These are phyloP conservation scores for Drosophila miranda DNA, from an alignment of 1,140 invertebrate species.

Conservation along the genomic window DNA sequence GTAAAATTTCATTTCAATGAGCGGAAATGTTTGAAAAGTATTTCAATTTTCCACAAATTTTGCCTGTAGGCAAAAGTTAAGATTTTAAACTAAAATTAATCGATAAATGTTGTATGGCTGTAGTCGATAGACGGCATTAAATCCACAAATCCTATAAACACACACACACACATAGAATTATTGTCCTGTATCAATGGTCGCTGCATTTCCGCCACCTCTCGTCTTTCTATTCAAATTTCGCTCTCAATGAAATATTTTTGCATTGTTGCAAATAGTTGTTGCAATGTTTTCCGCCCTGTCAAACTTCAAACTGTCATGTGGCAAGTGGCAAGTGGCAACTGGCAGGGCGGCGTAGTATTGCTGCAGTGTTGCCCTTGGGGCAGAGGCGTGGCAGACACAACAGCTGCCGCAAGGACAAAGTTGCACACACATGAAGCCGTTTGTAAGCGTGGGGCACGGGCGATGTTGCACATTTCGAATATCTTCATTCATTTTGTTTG, in stretches of 20 bases:
- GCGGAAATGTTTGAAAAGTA: no score
- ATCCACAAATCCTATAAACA: neutral
- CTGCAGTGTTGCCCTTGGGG: constrained; percentile 12
- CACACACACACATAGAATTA: no score
- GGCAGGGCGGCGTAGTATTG: neutral
- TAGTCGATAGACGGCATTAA: no score
- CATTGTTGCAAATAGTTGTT: constrained; percentile 19
- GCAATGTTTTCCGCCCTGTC: constrained; percentile 24
- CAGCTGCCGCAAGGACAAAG: constrained; percentile 34
- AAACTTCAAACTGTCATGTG: constrained; percentile 12
- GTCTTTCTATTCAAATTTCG: no score
- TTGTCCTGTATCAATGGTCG: no score
- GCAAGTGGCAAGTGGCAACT: neutral
- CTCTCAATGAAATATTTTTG: constrained; percentile 5
- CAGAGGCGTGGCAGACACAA: constrained; percentile 2
- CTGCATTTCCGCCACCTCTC: no score
- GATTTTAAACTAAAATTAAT: no score
- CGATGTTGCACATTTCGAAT: constrained; percentile 24
- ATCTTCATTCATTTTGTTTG: constrained; percentile 58
- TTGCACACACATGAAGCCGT: constrained; percentile 12
- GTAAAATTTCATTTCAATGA: no score
- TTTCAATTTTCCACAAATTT: no score
- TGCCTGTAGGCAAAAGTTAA: no score
- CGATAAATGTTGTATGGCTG: no score
- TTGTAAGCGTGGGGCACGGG: neutral